Percentiles rank a stretch among this genome's conserved stretches.
These are phyloP conservation scores for Tethya wilhelma DNA, from an alignment of 37 sponge, comb jelly and placozoan species.

Conservation along the genomic window DNA sequence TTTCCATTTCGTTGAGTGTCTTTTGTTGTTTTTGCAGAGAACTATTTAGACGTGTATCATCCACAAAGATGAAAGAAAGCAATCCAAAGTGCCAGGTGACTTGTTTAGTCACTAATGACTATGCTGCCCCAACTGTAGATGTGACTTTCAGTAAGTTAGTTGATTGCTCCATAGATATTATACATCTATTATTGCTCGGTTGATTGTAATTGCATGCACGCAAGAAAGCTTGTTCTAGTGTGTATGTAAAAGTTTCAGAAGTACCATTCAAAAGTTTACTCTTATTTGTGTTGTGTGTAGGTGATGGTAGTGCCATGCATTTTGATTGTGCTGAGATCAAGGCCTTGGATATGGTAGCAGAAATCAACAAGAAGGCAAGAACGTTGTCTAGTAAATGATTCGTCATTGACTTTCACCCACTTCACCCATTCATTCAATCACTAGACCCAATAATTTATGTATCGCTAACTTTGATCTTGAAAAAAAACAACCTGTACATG, in stretches of 20 bases:
- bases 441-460: too few relatives aligned
- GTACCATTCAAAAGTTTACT: too few relatives aligned
- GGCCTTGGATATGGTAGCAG: constrained; percentile 49
- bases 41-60: constrained; percentile 49
- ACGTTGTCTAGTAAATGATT: constrained; percentile 10
- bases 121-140: constrained; percentile 39
- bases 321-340: constrained; percentile 24
- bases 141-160: constrained; percentile 57
- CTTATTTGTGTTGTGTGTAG: constrained; percentile 24
- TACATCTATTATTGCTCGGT: too few relatives aligned
- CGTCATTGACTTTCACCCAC: not conserved
- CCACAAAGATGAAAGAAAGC: constrained; percentile 36
- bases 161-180: too few relatives aligned
- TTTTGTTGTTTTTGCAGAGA: constrained; percentile 31
- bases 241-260: too few relatives aligned
- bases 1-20: too few relatives aligned
- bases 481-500: too few relatives aligned
- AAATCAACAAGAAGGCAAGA: constrained; percentile 49
- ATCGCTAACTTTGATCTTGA: too few relatives aligned
- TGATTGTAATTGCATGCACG: too few relatives aligned
- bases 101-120: constrained; percentile 15
- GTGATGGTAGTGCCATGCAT: constrained; percentile 30
- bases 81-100: constrained; percentile 72
- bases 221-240: too few relatives aligned
- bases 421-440: not conserved